Percentiles rank a stretch among this genome's conserved stretches.
phyloP scores from a whole-genome alignment of 2,113 vertebrate genomes.

The Patagioenas fasciata region DNA sequence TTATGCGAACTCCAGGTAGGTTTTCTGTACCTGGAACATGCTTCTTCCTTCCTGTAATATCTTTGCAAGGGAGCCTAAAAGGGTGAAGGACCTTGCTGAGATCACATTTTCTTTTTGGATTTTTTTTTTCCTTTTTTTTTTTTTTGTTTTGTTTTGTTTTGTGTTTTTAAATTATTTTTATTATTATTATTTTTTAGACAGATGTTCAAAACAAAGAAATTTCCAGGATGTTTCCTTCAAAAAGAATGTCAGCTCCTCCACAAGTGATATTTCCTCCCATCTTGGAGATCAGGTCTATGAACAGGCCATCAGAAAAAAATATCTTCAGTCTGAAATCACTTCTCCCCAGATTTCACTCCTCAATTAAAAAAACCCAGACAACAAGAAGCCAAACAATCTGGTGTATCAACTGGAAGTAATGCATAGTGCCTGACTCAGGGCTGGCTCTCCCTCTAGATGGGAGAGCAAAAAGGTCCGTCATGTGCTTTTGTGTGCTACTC shows the following conservation, averaged over 20 bases:
- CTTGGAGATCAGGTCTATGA: background rate
- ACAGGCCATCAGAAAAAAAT: background rate
- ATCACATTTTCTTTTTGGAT: background rate
- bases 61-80: background rate
- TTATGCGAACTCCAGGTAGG: background rate
- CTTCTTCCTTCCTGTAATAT: background rate
- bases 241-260: background rate
- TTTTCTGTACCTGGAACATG: background rate
- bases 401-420: background rate
- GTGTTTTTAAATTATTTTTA: too few species aligned
- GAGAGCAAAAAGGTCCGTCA: background rate
- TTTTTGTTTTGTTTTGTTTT: too few species aligned
- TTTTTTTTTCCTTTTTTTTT: background rate
- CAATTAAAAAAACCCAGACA: background rate
- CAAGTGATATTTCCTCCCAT: background rate
- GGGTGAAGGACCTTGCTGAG: background rate
- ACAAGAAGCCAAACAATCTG: background rate
- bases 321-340: background rate
- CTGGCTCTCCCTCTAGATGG: background rate
- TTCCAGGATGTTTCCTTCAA: background rate
- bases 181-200: too few species aligned
- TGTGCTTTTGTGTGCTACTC: background rate
- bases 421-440: background rate
- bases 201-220: background rate
- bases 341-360: background rate